phyloP scores from a whole-genome alignment of 2,797 vertebrate species.

The Orestias chungarensis region DNA sequence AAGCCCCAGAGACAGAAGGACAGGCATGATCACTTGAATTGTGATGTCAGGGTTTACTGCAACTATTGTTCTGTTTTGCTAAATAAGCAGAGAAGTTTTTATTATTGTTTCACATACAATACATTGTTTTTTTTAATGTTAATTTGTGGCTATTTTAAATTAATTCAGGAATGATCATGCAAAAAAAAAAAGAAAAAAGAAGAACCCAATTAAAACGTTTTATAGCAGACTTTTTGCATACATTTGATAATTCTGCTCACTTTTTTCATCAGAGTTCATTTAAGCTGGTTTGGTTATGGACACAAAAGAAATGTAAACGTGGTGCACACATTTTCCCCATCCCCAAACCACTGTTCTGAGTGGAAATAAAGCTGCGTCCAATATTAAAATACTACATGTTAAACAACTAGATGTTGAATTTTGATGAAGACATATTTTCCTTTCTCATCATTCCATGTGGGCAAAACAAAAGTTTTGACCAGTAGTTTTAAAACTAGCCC shows the following conservation, averaged over 20 bases:
- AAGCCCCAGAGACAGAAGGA: conserved; percentile 22
- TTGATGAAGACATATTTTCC: not conserved
- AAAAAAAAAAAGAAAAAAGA: not conserved
- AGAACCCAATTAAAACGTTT: not conserved
- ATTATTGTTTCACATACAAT: not conserved
- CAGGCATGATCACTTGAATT: conserved; percentile 35
- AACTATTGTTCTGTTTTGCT: conserved; percentile 15
- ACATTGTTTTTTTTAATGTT: not conserved
- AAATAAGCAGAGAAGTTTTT: conserved; percentile 35
- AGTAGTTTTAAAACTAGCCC: not conserved
- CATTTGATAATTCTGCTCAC: not conserved
- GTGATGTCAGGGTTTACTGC: conserved; percentile 30
- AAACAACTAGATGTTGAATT: not conserved
- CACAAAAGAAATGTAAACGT: not conserved
- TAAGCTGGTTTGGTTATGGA: not conserved
- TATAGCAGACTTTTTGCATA: not conserved
- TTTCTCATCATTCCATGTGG: not conserved
- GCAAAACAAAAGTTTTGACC: not conserved
- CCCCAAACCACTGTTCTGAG: not conserved
- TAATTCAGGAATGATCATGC: not conserved
- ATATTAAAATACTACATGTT: no score
- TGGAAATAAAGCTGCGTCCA: not conserved
- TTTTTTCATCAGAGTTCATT: not conserved
- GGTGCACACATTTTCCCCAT: not conserved
- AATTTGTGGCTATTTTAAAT: not conserved